These are phyloP conservation scores for Cenopis cana DNA, from an alignment of 2,888 invertebrate genomes.

Conservation along the genomic window DNA sequence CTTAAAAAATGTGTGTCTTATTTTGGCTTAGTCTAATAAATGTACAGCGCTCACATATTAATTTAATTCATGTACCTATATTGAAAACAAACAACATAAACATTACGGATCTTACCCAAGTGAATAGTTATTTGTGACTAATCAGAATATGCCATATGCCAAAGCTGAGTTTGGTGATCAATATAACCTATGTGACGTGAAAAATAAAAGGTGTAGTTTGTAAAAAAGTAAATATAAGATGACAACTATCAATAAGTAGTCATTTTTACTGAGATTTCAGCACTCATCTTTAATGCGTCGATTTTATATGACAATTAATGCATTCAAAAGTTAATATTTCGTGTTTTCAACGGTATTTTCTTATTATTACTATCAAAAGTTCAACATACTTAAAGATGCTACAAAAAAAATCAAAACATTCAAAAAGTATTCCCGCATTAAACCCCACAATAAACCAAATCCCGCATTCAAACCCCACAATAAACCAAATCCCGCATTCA, in stretches of 20 bases:
- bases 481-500: background rate
- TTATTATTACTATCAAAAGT: background rate
- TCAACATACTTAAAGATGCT: background rate
- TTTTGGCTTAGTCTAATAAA: background rate
- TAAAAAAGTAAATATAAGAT: background rate
- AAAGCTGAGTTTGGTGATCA: background rate
- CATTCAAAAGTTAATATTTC: too few relatives aligned
- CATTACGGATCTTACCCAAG: too few relatives aligned
- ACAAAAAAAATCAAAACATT: background rate
- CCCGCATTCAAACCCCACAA: background rate
- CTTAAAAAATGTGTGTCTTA: background rate
- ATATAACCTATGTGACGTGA: background rate
- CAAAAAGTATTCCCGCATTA: background rate
- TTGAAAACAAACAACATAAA: background rate
- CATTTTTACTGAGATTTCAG: background rate
- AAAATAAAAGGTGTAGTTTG: background rate
- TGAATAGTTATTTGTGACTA: too few relatives aligned
- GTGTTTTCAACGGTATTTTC: background rate
- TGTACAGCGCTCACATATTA: background rate
- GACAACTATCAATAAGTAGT: background rate
- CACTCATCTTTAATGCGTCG: background rate
- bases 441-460: too few relatives aligned
- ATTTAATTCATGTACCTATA: background rate
- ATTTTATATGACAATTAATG: background rate
- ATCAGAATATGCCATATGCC: too few relatives aligned